phyloP scores from a whole-genome alignment of 2,797 vertebrate genomes.

The Limosa lapponica region DNA sequence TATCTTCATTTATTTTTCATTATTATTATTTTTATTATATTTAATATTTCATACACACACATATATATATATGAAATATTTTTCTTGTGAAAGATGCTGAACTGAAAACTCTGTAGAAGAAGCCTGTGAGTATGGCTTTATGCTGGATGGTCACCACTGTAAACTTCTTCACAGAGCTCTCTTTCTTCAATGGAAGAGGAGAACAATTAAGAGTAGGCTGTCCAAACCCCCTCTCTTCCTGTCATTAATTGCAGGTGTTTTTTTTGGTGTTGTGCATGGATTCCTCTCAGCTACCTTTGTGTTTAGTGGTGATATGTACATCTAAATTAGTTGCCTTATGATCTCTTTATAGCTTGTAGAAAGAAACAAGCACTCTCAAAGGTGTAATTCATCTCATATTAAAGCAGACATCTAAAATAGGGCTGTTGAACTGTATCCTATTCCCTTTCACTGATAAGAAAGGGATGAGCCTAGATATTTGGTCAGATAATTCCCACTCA shows the following conservation, averaged over 20 bases:
- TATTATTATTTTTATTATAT: background rate
- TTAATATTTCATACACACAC: conserved; percentile 7
- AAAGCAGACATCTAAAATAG: background rate
- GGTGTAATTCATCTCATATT: background rate
- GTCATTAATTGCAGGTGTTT: background rate
- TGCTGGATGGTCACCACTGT: background rate
- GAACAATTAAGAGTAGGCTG: background rate
- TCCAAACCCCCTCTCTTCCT: background rate
- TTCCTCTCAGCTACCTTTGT: background rate
- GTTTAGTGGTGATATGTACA: background rate
- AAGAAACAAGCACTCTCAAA: background rate
- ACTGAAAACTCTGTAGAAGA: background rate
- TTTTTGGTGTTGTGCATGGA: background rate
- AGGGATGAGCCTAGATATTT: background rate
- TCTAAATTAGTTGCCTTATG: background rate
- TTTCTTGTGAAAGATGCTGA: background rate
- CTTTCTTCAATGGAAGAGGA: background rate
- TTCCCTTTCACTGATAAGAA: background rate
- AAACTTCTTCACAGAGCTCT: background rate
- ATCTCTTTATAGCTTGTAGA: background rate
- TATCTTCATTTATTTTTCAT: conserved; percentile 46
- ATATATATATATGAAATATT: background rate
- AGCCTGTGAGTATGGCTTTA: background rate
- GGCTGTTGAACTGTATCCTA: background rate
- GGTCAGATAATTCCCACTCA: background rate